phyloP scores from a whole-genome alignment of 2,888 invertebrate genomes.

The Scaptomyza parva region DNA sequence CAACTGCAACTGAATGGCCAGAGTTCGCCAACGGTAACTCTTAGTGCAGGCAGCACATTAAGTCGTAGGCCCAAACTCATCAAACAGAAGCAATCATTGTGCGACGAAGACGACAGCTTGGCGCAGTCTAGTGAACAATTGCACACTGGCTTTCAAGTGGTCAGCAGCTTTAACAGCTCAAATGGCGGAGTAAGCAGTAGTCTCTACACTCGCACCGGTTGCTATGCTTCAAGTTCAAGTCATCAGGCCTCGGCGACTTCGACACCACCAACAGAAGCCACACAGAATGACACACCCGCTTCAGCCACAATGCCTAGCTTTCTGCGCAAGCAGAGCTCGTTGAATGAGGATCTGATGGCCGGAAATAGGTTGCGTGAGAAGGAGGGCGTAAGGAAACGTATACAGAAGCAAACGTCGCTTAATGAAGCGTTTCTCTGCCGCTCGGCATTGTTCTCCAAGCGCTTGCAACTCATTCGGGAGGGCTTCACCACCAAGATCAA shows the following conservation, averaged over 20 bases:
- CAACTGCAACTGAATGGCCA: constrained; percentile 54
- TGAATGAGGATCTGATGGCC: constrained; percentile 95
- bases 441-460: constrained; percentile 83
- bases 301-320: constrained; percentile 72
- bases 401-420: constrained; percentile 94
- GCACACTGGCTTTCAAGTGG: constrained; percentile 73
- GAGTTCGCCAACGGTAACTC: constrained; percentile 68
- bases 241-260: constrained; percentile 32
- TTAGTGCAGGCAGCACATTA: constrained; percentile 69
- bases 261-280: neutral
- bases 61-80: constrained; percentile 89
- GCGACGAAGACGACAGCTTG: constrained; percentile 87
- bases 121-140: constrained; percentile 9
- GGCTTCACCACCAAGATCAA: constrained; percentile 93
- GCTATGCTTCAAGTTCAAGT: constrained; percentile 44
- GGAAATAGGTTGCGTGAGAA: constrained; percentile 93
- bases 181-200: constrained; percentile 76
- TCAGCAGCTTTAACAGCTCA: constrained; percentile 77
- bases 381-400: constrained; percentile 92
- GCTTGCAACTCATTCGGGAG: constrained; percentile 85
- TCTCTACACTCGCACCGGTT: constrained; percentile 64
- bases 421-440: constrained; percentile 93
- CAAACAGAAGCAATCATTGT: constrained; percentile 94
- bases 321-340: constrained; percentile 90
- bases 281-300: constrained; percentile 23